Conservation (phyloP, 2,797 vertebrate species). For the Malurus leucopterus region DNA sequence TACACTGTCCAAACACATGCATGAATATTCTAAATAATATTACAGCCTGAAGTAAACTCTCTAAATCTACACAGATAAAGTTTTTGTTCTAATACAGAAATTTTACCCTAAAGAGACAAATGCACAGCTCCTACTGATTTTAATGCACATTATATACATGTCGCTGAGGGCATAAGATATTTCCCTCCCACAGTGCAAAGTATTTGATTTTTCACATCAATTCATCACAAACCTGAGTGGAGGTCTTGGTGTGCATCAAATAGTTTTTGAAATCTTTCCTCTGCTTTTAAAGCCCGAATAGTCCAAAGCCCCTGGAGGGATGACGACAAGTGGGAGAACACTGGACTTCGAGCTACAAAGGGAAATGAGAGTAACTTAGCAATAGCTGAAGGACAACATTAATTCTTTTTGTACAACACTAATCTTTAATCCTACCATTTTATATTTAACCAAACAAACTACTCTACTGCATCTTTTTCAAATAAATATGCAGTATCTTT, state of each 20-base stretch:
- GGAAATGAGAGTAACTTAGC: slow-evolving; percentile 18
- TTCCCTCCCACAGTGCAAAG: slow-evolving; percentile 11
- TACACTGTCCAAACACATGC: neutral
- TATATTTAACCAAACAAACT: neutral
- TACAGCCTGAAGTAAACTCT: slow-evolving; percentile 21
- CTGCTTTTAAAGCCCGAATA: slow-evolving; percentile 88
- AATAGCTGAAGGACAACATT: slow-evolving; percentile 14
- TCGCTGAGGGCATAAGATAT: neutral
- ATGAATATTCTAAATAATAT: neutral
- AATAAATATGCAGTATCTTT: neutral
- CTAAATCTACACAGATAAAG: slow-evolving; percentile 14
- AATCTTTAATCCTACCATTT: slow-evolving; percentile 24
- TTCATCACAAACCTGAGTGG: slow-evolving; percentile 83
- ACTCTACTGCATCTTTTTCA: neutral
- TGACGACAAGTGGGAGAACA: slow-evolving; percentile 92
- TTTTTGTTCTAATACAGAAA: slow-evolving; percentile 28
- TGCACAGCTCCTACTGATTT: slow-evolving; percentile 15
- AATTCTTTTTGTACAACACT: slow-evolving; percentile 18
- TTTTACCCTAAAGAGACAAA: slow-evolving; percentile 40
- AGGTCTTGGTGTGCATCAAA: slow-evolving; percentile 92
- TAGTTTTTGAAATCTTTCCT: slow-evolving; percentile 85
- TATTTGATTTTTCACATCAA: slow-evolving; percentile 26
- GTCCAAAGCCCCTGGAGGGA: slow-evolving; percentile 93
- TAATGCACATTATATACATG: slow-evolving; percentile 12
- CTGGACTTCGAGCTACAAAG: slow-evolving; percentile 85